Evolutionary conservation across 1,140 invertebrate genomes (phyloP), one percentile per base, ranked within the genome.

Genomic region (Propsilocerus akamusi): DNA sequence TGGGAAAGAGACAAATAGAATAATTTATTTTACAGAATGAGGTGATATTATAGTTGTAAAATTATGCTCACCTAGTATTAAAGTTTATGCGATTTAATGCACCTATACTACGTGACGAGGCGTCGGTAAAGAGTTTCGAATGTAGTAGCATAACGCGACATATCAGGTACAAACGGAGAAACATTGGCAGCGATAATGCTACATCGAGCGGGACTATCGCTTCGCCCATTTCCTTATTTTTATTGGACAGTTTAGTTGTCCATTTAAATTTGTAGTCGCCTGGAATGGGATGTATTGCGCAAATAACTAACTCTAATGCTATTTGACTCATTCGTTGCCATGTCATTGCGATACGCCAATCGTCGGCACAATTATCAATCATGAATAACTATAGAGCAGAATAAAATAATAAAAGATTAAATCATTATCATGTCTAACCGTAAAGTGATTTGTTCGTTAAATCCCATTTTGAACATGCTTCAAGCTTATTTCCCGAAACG

Each of bases 281-380:
- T 17, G 96, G 96, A 60, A 98, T 86, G 32, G 95, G 95, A 71
- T 98, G 95, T 57, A 99, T 81, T 57, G 90, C 90, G 71, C 96
- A 99, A 62, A 98, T 88, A 53, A 82, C 66, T 55, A 99, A 73
- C 70, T 99, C 96, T 57, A 96, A 74, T 26, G 78, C 73, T 62
- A 99, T 93, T 71, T 96, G 90, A 56, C 80, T 77, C 69, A 93
- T 89, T 66, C 93, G 73, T 70, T 93, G 86, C 83, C 87, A 95
- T 51, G 95, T 98, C 83, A 99, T 95, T 54, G 96, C 95, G 71
- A 99, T 99, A 63, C 95, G 77, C 96, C 96, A 99, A 73, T 99
- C 96, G 70, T 99, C 96, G 48, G 96, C 93, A 72, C 94, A 97
- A 76, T 99, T 99, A 78, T 97, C 92, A 73, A 97, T 96, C 88